phyloP scores from a whole-genome alignment of 2,113 vertebrate genomes.

The Indri indri region DNA sequence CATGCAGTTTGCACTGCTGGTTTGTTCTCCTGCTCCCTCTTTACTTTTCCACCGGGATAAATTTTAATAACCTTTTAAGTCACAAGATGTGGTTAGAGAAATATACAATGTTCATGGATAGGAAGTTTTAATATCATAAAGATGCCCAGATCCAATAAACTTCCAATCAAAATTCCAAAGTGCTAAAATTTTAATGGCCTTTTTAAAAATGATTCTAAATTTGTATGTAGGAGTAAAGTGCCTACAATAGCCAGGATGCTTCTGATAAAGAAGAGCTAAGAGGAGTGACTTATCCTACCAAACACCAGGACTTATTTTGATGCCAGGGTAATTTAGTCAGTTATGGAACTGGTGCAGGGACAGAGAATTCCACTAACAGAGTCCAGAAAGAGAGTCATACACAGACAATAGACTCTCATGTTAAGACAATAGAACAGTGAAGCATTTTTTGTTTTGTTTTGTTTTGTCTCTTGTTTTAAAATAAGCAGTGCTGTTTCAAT shows the following conservation, averaged over 20 bases:
- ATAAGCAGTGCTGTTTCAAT: neutral
- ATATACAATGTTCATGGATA: neutral
- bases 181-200: neutral
- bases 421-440: neutral
- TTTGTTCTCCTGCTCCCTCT: neutral
- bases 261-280: neutral
- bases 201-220: neutral
- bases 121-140: neutral
- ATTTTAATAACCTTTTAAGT: neutral
- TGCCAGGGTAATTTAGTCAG: neutral
- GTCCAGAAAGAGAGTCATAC: neutral
- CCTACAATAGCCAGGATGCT: neutral
- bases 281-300: neutral
- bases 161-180: neutral
- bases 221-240: neutral
- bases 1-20: neutral
- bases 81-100: neutral
- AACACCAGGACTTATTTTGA: neutral
- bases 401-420: neutral
- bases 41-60: neutral
- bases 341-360: neutral
- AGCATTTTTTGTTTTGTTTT: neutral
- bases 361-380: neutral
- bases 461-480: neutral
- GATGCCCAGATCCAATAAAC: neutral